A percentile compares a stretch with the other conserved stretches of the same genome.
Conservation (phyloP, 2,888 invertebrate species). For the Stratiomys singularior region DNA sequence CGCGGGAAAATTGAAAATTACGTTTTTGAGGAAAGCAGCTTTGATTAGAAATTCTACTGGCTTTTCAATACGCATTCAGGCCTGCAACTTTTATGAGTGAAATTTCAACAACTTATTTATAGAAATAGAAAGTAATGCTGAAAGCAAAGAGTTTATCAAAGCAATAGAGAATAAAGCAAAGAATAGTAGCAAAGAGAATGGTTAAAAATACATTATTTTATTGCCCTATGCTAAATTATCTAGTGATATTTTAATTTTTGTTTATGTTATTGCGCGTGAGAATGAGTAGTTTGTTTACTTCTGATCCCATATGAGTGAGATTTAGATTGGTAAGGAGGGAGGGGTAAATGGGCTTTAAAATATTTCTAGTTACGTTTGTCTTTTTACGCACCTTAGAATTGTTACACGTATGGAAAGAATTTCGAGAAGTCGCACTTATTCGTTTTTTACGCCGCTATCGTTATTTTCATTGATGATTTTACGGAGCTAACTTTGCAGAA, state of each 20-base stretch:
- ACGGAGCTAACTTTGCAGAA: too few species aligned
- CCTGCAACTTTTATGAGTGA: too few species aligned
- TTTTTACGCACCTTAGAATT: neutral
- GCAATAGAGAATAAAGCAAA: neutral
- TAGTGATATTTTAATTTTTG: neutral
- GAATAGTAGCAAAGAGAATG: neutral
- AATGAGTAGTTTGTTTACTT: slow-evolving; percentile 26
- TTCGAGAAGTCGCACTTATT: neutral
- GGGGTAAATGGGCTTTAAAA: neutral
- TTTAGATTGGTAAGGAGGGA: too few species aligned
- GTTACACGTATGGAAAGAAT: neutral
- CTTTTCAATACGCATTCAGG: neutral
- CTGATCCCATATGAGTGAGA: neutral
- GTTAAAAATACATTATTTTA: slow-evolving; percentile 3
- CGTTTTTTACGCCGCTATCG: neutral
- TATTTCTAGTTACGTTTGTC: neutral
- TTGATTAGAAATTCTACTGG: neutral
- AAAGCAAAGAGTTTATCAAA: too few species aligned
- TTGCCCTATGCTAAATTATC: neutral
- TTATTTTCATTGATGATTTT: neutral
- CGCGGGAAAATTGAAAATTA: neutral
- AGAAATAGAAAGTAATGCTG: too few species aligned
- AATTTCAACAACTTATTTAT: neutral
- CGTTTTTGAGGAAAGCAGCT: neutral
- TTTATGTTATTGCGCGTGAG: slow-evolving; percentile 25